Percentiles rank a stretch among this genome's conserved stretches.
phyloP scores from a whole-genome alignment of 2,797 vertebrate species.

The Perodicticus potto region DNA sequence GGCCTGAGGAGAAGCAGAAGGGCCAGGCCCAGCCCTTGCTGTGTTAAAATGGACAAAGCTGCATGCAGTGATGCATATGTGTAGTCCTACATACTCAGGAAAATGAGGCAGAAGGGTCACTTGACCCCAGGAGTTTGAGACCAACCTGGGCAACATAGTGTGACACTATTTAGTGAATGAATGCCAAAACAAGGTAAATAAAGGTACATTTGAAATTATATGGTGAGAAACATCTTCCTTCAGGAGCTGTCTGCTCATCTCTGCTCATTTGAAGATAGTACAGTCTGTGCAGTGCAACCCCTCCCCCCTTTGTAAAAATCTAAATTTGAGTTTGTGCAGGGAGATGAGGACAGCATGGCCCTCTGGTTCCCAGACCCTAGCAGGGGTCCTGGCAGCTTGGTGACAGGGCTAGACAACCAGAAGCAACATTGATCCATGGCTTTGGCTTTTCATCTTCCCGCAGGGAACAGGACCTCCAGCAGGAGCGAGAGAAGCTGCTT shows the following conservation, averaged over 20 bases:
- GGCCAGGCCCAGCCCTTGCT: neutral
- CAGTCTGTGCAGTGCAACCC: fast-evolving
- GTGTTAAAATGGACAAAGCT: no score
- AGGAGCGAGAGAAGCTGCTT: conserved; percentile 31
- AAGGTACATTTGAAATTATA: neutral
- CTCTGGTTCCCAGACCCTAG: neutral
- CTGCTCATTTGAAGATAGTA: neutral
- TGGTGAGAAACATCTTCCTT: neutral
- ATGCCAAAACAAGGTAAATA: neutral
- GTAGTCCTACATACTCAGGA: neutral
- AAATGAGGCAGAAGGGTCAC: neutral
- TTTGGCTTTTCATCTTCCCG: neutral
- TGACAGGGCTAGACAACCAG: fast-evolving
- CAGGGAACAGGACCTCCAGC: conserved; percentile 69
- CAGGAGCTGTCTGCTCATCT: neutral
- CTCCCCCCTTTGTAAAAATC: neutral
- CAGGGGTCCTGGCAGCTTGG: neutral
- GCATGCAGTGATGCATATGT: neutral
- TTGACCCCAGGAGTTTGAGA: neutral
- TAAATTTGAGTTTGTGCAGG: neutral
- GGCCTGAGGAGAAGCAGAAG: neutral
- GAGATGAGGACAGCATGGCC: fast-evolving
- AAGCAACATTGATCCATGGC: neutral
- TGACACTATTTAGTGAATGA: neutral
- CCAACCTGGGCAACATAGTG: neutral